Conservation (phyloP, 2,888 invertebrate species). For the Acanthococcus lagerstroemiae region DNA sequence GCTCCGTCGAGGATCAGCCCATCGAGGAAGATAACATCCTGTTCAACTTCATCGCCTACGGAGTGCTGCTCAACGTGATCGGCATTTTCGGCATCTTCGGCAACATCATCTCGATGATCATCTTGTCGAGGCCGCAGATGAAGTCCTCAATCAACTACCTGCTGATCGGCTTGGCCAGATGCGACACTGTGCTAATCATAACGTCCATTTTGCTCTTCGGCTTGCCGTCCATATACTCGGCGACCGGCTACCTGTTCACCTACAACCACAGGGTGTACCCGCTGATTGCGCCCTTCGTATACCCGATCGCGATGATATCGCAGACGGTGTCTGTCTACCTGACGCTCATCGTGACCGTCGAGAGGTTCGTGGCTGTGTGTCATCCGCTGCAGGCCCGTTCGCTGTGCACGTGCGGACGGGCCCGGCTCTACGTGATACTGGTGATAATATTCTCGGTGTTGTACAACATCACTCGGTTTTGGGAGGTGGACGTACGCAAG, state of each 20-base stretch:
- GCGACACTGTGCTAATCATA: conserved; percentile 82
- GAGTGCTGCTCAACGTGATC: conserved; percentile 67
- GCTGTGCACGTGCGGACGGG: conserved; percentile 80
- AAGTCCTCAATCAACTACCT: conserved; percentile 90
- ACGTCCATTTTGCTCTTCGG: conserved; percentile 79
- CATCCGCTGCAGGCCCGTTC: conserved; percentile 80
- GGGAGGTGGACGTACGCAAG: conserved; percentile 41
- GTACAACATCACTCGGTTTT: conserved; percentile 69
- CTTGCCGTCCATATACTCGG: conserved; percentile 72
- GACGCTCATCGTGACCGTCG: conserved; percentile 51
- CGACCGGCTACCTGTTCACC: conserved; percentile 63
- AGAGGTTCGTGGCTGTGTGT: conserved; percentile 85
- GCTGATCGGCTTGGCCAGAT: conserved; percentile 82
- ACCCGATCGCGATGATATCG: conserved; percentile 73
- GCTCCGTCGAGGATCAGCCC: no score
- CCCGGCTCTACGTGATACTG: conserved; percentile 69
- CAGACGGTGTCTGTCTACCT: conserved; percentile 92
- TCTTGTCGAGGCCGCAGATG: conserved; percentile 87
- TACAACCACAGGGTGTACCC: conserved; percentile 65
- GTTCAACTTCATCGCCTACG: conserved; percentile 71
- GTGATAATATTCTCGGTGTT: conserved; percentile 69
- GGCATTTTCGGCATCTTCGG: conserved; percentile 78
- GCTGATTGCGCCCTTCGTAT: conserved; percentile 66
- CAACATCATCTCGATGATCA: conserved; percentile 81
- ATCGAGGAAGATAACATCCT: conserved; percentile 46